Base-by-base conservation (phyloP, 2,113 vertebrate species). In the Anarrhichthys ocellatus region DNA sequence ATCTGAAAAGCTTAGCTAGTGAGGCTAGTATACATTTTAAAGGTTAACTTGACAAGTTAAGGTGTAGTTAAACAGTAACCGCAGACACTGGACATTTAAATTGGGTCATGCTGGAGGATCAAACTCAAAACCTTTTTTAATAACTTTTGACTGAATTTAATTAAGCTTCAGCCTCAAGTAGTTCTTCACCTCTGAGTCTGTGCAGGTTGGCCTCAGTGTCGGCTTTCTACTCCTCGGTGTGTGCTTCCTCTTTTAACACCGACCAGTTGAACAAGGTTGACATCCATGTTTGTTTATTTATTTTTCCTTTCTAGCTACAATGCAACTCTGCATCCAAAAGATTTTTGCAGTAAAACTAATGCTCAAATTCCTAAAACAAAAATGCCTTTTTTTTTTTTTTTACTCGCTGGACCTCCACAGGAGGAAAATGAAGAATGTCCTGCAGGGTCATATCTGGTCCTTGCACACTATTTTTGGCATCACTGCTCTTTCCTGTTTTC, bases 401-500 rank as follows among this genome's bases (percentile, higher is more conserved):
- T 5, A n/a, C 13, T 72, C 9, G 5, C 44, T 46, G 15, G 20
- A 76, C 24, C 38, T 59, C 42, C 61, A 38, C 27, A 9, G 34
- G 29, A 59, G 68, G 63, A 52, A 82, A 69, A 79, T 67, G 0
- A 85, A 75, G 68, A 56, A 62, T 71, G 86, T 86, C 87, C 87
- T 71, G 59, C 27, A 11, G 76, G 14, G 34, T 78, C 79, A 44
- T 70, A 76, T 81, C 65, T 81, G 67, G 24, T 73, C 58, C 40
- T 76, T 2, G 38, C 42, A 73, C 29, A 67, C 87, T 87, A 73
- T 87, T 85, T 80, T 78, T 71, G 83, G 34, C 58, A 0, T 66
- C 42, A 9, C 40, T 48, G 34, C 4, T 34, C 73, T 65, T 91
- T 87, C 86, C 86, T 85, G 83, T 87, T 87, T 88, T 73, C 40